Conservation (phyloP, 2,888 invertebrate genomes). For the Melikaiella ostensackeni region DNA sequence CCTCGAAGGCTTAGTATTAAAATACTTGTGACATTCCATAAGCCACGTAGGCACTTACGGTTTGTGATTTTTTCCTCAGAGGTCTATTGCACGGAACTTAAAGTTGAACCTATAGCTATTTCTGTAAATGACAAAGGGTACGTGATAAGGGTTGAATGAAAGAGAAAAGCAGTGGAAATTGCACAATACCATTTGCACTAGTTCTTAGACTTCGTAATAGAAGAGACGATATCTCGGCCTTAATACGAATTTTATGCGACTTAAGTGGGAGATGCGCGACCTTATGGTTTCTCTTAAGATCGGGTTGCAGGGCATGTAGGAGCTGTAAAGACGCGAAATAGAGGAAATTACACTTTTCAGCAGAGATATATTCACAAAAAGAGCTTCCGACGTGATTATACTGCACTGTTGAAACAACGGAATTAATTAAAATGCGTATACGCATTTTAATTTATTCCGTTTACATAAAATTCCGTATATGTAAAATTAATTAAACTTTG, state of each 20-base stretch:
- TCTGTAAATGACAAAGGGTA: slow-evolving; percentile 34
- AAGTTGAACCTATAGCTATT: slow-evolving; percentile 32
- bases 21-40: slow-evolving; percentile 36
- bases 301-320: slow-evolving; percentile 18
- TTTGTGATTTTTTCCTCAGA: slow-evolving; percentile 28
- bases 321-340: not conserved
- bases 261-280: slow-evolving; percentile 7
- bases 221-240: slow-evolving; percentile 37
- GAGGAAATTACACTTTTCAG: slow-evolving; percentile 5
- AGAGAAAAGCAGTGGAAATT: slow-evolving; percentile 34
- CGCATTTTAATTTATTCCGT: too few species aligned
- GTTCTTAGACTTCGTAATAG: slow-evolving; percentile 35
- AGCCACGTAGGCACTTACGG: not conserved
- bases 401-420: slow-evolving; percentile 9
- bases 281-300: slow-evolving; percentile 2
- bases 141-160: slow-evolving; percentile 33
- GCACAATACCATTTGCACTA: slow-evolving; percentile 34
- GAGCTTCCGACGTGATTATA: not conserved
- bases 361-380: slow-evolving; percentile 24
- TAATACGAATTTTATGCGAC: slow-evolving; percentile 33
- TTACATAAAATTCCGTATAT: too few species aligned
- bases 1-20: slow-evolving; percentile 9
- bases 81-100: slow-evolving; percentile 22
- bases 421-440: not conserved
- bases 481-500: not conserved